Conservation (phyloP, 2,888 invertebrate genomes). For the Fabriciana adippe region DNA sequence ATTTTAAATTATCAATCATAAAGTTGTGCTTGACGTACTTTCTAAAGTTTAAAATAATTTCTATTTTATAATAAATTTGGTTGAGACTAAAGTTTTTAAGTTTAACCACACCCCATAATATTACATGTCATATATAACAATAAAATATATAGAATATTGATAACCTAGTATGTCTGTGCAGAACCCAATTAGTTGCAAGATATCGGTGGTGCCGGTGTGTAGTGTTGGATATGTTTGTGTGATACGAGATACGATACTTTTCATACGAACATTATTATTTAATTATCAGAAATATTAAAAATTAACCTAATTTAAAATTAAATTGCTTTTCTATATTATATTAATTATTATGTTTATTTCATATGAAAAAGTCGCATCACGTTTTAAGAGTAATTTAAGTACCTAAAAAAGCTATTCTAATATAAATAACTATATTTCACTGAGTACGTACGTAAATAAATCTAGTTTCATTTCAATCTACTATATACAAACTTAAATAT, state of each 20-base stretch:
- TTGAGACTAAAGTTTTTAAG: not conserved
- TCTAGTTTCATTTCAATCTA: no score
- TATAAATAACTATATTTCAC: no score
- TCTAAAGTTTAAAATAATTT: no score
- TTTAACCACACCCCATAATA: constrained; percentile 2
- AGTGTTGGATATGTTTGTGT: not conserved
- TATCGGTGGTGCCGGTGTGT: constrained; percentile 18
- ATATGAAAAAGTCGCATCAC: not conserved
- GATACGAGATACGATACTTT: not conserved
- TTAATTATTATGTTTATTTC: not conserved
- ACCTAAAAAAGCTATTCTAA: no score
- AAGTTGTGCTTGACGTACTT: no score
- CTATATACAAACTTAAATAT: no score
- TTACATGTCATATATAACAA: not conserved
- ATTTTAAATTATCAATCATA: no score
- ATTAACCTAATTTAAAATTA: not conserved
- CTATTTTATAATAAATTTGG: no score
- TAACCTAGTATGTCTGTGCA: constrained; percentile 11
- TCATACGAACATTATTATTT: not conserved
- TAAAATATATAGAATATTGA: not conserved
- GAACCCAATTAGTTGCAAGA: constrained; percentile 22
- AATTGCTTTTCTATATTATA: not conserved
- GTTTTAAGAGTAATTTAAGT: not conserved
- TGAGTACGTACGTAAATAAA: no score
- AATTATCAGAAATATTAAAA: not conserved